Percentiles rank a stretch among this genome's conserved stretches.
Conservation (phyloP, 2,797 vertebrate genomes). For the Chelon labrosus region DNA sequence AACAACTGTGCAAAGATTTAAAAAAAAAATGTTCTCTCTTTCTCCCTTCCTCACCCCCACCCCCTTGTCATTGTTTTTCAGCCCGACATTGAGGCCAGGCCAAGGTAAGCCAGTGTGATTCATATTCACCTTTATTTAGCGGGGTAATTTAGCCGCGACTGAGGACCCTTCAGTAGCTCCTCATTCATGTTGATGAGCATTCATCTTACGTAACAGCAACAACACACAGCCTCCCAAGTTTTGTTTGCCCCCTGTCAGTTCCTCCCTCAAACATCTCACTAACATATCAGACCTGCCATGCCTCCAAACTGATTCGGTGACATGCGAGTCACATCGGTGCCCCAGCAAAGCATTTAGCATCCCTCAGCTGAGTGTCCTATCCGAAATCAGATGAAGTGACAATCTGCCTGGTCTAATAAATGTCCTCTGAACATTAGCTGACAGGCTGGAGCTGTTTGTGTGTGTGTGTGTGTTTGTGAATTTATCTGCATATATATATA, state of each 20-base stretch:
- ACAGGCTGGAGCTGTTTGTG: constrained; percentile 24
- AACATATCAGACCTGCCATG: constrained; percentile 30
- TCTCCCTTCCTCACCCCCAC: constrained; percentile 14
- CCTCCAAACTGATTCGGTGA: constrained; percentile 32
- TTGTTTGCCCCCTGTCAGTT: constrained; percentile 7
- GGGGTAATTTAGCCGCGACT: constrained; percentile 33
- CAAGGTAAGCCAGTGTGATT: constrained; percentile 81
- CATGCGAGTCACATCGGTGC: constrained; percentile 72
- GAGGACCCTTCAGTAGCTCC: constrained; percentile 43
- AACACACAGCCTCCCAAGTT: not conserved
- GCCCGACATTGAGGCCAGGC: constrained; percentile 83
- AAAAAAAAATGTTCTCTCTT: constrained; percentile 24
- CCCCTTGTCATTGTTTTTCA: constrained; percentile 62
- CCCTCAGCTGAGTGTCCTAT: constrained; percentile 59
- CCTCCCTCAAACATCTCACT: constrained; percentile 39
- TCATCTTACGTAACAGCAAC: constrained; percentile 22
- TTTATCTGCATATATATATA: not conserved
- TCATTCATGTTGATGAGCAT: constrained; percentile 24
- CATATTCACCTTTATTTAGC: constrained; percentile 56
- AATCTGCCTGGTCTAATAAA: constrained; percentile 61
- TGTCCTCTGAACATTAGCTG: constrained; percentile 38
- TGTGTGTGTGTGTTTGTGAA: not conserved
- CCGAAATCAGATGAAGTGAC: constrained; percentile 70
- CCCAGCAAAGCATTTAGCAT: constrained; percentile 74
- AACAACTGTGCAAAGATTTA: constrained; percentile 58